phyloP scores from a whole-genome alignment of 1,140 invertebrate species.

The Microplitis mediator region DNA sequence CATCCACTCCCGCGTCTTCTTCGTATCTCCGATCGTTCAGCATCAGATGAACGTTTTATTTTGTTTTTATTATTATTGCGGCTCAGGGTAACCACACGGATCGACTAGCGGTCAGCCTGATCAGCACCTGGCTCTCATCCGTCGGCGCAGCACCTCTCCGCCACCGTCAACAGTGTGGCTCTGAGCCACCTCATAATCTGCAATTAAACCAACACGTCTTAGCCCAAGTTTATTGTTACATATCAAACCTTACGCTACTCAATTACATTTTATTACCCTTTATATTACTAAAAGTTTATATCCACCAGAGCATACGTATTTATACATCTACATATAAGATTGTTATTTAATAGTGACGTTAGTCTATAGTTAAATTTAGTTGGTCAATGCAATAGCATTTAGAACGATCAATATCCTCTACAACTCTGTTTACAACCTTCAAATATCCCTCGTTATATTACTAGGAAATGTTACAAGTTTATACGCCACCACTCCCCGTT shows the following conservation, averaged over 20 bases:
- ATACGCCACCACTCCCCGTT: neutral
- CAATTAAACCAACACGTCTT: neutral
- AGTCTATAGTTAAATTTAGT: neutral
- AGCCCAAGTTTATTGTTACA: neutral
- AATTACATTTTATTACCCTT: too few species aligned
- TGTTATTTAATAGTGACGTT: neutral
- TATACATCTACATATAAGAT: too few species aligned
- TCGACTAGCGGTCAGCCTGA: slow-evolving; percentile 19
- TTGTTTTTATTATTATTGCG: neutral
- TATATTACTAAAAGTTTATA: too few species aligned
- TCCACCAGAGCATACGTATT: too few species aligned
- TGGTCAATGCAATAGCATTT: neutral
- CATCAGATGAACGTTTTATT: slow-evolving; percentile 48
- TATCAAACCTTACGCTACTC: too few species aligned
- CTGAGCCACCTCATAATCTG: slow-evolving; percentile 37
- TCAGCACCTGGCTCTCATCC: slow-evolving; percentile 29
- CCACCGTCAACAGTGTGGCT: slow-evolving; percentile 35
- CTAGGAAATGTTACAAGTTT: too few species aligned
- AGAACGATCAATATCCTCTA: slow-evolving; percentile 5
- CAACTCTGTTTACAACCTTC: neutral
- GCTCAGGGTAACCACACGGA: slow-evolving; percentile 12
- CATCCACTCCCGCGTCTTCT: slow-evolving; percentile 47
- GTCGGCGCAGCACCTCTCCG: slow-evolving; percentile 34
- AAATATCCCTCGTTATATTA: neutral
- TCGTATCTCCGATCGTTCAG: slow-evolving; percentile 56